Evolutionary conservation across 2,888 invertebrate species (phyloP), one percentile per base, ranked within the genome.

Genomic region (Desoria tigrina): DNA sequence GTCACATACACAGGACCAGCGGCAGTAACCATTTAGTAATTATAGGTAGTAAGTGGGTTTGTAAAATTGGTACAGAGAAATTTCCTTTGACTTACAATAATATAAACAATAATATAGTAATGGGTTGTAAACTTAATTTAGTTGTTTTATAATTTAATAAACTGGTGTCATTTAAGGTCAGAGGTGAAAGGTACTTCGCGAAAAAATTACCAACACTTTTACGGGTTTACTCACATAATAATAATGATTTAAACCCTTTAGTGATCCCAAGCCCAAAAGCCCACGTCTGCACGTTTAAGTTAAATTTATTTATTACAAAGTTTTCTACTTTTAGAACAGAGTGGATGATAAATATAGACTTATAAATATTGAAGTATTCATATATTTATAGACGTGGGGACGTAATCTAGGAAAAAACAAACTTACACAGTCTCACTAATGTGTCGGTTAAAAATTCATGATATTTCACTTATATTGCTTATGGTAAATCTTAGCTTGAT

Each of bases 371-470:
- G n/a, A 18, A n/a, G 45, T 45, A 16, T 45, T 45, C 45, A 9
- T 6, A 16, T 39, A 11, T 16, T 39, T 11, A 11, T 39, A 21
- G 21, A 45, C 45, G n/a, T 45, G 45, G n/a, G 18, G 11, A 32
- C 32, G n/a, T n/a, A n/a, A 32, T 11, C 32, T 32, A 32, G 14
- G 6, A 24, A 51, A 23, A 24, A 24, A 21, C 11, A 51, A 26
- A 26, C 21, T 26, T 21, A 7, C 21, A 39, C 16, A 45, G 26
- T 58, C 58, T 58, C 58, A 58, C 58, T 58, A 58, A 32, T 58
- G 39, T 45, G 58, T 58, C 58, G 42, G 45, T 42, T 58, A 58
- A 58, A 58, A 58, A 58, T 58, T 58, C 42, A 58, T 58, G 58
- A 58, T 58, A 58, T 58, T 58, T 58, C 45, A 7, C 58, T 58